These are phyloP conservation scores for Drosophila ambigua DNA, from an alignment of 1,140 invertebrate genomes.

Conservation along the genomic window DNA sequence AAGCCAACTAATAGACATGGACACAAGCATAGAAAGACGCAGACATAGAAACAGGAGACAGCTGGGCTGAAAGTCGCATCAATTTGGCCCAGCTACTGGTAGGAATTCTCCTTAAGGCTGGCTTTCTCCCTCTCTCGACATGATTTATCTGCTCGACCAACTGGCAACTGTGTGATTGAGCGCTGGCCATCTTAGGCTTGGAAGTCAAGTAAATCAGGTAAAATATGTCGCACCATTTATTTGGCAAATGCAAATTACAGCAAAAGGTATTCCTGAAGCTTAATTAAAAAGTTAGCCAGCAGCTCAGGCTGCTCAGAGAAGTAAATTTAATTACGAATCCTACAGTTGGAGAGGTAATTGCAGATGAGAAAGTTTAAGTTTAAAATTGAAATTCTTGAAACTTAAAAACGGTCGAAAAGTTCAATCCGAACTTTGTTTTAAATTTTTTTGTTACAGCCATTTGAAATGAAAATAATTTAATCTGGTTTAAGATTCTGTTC, in stretches of 20 bases:
- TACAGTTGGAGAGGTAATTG: conserved; percentile 1
- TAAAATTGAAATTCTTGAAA: not conserved
- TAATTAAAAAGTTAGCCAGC: conserved; percentile 39
- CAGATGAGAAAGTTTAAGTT: no score
- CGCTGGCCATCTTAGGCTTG: not conserved
- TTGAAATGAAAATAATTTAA: no score
- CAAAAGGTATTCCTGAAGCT: conserved; percentile 31
- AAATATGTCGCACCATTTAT: conserved; percentile 45
- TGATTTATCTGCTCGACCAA: conserved; percentile 29
- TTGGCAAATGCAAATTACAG: conserved; percentile 34
- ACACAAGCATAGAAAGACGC: not conserved
- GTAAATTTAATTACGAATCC: not conserved
- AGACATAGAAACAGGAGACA: not conserved
- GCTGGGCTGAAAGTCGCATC: conserved; percentile 19
- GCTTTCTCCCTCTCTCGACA: conserved; percentile 4
- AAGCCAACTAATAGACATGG: conserved; percentile 45
- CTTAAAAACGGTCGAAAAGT: not conserved
- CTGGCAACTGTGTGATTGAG: conserved; percentile 25
- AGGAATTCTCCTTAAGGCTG: conserved; percentile 1
- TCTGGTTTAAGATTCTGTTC: no score
- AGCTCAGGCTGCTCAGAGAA: not conserved
- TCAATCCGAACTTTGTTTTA: not conserved
- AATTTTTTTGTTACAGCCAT: no score
- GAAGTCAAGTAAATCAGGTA: conserved; percentile 24
- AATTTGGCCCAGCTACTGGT: conserved; percentile 6